Percentiles rank a stretch among this genome's conserved stretches.
Conservation (phyloP, 2,888 invertebrate genomes). For the Drosophila histrio region DNA sequence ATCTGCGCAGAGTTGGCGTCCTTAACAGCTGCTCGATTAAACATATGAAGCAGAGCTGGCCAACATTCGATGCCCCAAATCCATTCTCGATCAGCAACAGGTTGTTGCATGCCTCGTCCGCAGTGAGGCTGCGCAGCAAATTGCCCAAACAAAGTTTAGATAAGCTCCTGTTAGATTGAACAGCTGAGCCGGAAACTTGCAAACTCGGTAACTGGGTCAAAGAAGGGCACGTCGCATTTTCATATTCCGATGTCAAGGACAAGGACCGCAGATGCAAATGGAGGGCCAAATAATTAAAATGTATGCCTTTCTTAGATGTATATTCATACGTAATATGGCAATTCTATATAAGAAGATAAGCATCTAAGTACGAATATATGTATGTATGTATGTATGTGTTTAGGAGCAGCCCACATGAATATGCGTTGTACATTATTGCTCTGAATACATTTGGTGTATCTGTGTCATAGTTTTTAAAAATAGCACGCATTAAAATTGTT, state of each 20-base stretch:
- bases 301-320: background rate
- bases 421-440: conserved; percentile 68
- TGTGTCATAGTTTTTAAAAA: conserved; percentile 83
- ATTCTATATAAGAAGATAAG: conserved; percentile 2
- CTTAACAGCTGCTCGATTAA: conserved; percentile 28
- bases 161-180: conserved; percentile 20
- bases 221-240: conserved; percentile 23
- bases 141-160: conserved; percentile 30
- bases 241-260: conserved; percentile 59
- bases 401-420: conserved; percentile 23
- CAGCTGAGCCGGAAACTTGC: conserved; percentile 56
- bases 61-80: background rate
- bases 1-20: conserved; percentile 50
- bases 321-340: conserved; percentile 2
- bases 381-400: conserved; percentile 11
- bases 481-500: conserved; percentile 73
- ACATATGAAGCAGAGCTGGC: conserved; percentile 5
- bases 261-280: conserved; percentile 25
- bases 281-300: conserved; percentile 24
- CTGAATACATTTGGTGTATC: conserved; percentile 75
- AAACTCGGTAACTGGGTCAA: conserved; percentile 51
- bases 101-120: conserved; percentile 31
- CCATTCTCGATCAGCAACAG: conserved; percentile 43
- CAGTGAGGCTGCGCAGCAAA: conserved; percentile 71
- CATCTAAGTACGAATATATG: background rate